phyloP scores from a whole-genome alignment of 2,797 vertebrate genomes.

The Apogon talboti region DNA sequence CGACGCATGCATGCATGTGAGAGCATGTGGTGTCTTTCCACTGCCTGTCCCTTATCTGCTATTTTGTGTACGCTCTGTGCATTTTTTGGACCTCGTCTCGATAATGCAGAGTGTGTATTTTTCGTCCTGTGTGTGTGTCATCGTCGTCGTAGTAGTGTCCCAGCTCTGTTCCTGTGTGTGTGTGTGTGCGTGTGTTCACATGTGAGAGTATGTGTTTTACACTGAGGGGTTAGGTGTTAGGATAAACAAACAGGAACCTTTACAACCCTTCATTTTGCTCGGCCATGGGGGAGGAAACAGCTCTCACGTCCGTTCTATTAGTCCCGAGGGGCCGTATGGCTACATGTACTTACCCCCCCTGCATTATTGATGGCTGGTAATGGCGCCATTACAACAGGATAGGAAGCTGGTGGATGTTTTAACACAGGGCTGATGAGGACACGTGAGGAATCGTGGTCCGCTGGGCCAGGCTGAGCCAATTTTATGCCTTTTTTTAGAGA shows the following conservation, averaged over 20 bases:
- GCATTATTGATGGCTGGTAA: conserved; percentile 93
- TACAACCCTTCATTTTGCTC: conserved; percentile 74
- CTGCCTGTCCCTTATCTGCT: conserved; percentile 31
- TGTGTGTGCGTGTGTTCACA: background rate
- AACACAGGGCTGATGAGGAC: conserved; percentile 76
- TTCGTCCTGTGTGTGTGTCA: background rate
- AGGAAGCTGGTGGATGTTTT: conserved; percentile 81
- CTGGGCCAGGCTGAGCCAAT: background rate
- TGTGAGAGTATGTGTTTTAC: background rate
- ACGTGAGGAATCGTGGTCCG: conserved; percentile 13
- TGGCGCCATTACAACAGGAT: conserved; percentile 84
- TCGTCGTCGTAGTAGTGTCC: background rate
- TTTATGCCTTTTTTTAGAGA: conserved; percentile 12
- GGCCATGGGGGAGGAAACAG: conserved; percentile 79
- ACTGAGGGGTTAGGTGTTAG: conserved; percentile 62
- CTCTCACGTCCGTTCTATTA: conserved; percentile 82
- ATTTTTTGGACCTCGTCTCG: background rate
- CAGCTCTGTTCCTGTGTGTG: background rate
- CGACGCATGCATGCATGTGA: conserved; percentile 59
- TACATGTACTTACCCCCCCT: conserved; percentile 71
- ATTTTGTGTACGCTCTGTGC: conserved; percentile 12
- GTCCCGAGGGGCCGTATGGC: conserved; percentile 69
- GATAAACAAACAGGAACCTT: conserved; percentile 85
- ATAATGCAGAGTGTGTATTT: background rate
- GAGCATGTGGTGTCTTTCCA: conserved; percentile 54